These are phyloP conservation scores for Sinocyclocheilus grahami DNA, from an alignment of 2,113 vertebrate genomes.

Conservation along the genomic window DNA sequence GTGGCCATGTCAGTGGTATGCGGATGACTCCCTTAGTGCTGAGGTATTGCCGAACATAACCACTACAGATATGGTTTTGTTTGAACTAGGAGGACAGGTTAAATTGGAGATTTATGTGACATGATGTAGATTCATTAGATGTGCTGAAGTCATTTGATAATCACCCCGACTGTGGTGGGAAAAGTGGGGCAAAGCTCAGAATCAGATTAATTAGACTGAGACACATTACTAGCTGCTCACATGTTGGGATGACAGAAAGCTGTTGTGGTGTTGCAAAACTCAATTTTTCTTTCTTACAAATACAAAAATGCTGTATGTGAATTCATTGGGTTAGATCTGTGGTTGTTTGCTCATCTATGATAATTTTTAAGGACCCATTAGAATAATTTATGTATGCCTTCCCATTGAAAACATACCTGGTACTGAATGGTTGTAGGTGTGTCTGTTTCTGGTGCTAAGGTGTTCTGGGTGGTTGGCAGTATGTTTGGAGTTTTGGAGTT, in stretches of 20 bases:
- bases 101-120: slow-evolving; percentile 11
- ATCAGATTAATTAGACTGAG: slow-evolving; percentile 56
- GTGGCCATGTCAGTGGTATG: background rate
- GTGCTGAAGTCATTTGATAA: slow-evolving; percentile 28
- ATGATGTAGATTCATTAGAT: slow-evolving; percentile 28
- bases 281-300: background rate
- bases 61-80: background rate
- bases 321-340: background rate
- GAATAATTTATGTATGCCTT: too few species aligned
- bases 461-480: too few species aligned
- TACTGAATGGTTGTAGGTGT: too few species aligned
- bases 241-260: background rate
- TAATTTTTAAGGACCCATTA: background rate
- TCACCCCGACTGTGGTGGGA: background rate
- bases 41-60: background rate
- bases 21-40: slow-evolving; percentile 30
- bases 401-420: too few species aligned
- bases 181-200: slow-evolving; percentile 49
- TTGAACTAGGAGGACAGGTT: background rate
- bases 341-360: background rate
- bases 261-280: background rate
- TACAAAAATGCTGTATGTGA: background rate
- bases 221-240: slow-evolving; percentile 50
- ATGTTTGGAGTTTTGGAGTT: too few species aligned
- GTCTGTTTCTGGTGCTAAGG: too few species aligned